Base-by-base conservation (phyloP, 2,113 vertebrate genomes). In the Hydrolagus affinis region DNA sequence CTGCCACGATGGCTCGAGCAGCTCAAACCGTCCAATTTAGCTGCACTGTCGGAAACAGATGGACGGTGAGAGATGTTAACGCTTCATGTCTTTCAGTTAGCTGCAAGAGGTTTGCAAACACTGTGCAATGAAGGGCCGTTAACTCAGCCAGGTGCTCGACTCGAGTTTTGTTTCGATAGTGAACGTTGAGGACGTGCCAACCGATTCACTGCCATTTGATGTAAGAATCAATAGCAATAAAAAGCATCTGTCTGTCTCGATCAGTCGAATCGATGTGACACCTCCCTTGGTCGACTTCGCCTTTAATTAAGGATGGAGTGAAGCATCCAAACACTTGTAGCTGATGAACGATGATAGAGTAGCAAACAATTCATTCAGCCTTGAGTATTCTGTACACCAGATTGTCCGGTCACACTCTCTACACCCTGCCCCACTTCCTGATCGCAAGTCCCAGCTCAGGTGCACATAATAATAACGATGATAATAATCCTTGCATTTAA, bases 191-290 rank as follows among this genome's bases (percentile, higher is more conserved):
- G 8, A 74, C 8, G 9, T 74, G 72, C 32, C 72, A 74, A 32
- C 30, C 44, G 23, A 30, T 73, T 73, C 44, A 25, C 32, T 15
- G 44, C 72, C 11, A 74, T 74, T 9, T 74, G 72, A 32, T 19
- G 72, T 44, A 74, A 19, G 30, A 74, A 74, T 74, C 72, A 74
- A 74, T 56, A 74, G 72, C 17, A 74, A 74, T 74, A 74, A 74
- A 21, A 19, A 9, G 44, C 19, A 32, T 21, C 72, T 74, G 72
- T 44, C 32, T 17, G 30, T 30, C 30, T 44, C 10, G 32, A 44
- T 56, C 72, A 74, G 30, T 17, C 32, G 19, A 74, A 74, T 74
- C 25, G 19, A 74, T 30, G 4, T 56, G 19, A 44, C 8, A 9
- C 10, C 30, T 74, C 14, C 6, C 32, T 9, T 44, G 72, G 8